These are phyloP conservation scores for Reticulitermes speratus DNA, from an alignment of 1,140 invertebrate species.

Conservation along the genomic window DNA sequence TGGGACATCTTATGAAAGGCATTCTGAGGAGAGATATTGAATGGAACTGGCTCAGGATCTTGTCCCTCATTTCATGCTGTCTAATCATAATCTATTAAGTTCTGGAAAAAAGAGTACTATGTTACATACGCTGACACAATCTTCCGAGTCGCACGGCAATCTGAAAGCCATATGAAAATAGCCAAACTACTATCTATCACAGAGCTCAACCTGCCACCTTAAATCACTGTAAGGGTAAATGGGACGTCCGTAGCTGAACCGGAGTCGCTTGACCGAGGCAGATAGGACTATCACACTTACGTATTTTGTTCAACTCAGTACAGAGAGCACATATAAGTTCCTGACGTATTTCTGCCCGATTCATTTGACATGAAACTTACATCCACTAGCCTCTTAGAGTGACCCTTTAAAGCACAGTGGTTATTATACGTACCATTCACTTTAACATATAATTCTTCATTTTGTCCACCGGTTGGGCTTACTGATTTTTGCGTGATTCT, in stretches of 20 bases:
- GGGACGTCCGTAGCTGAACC: not conserved
- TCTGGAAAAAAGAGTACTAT: no score
- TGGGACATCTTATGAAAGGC: no score
- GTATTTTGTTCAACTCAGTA: not conserved
- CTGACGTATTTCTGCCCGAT: not conserved
- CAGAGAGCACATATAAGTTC: not conserved
- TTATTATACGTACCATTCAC: no score
- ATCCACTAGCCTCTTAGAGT: no score
- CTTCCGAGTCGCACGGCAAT: not conserved
- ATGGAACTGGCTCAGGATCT: no score
- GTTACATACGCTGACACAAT: not conserved
- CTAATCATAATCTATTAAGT: no score
- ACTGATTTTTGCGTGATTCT: no score
- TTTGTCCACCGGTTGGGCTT: no score
- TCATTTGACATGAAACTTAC: not conserved
- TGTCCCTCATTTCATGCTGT: no score
- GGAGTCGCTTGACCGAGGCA: not conserved
- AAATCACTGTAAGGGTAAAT: not conserved
- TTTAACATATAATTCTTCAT: no score
- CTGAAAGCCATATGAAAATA: not conserved
- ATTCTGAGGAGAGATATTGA: no score
- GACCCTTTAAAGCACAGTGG: no score
- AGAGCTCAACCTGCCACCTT: not conserved
- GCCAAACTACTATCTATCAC: not conserved
- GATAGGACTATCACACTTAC: not conserved